Percentiles rank a stretch among this genome's conserved stretches.
Evolutionary conservation across 2,888 invertebrate genomes (phyloP).

Genomic region (Hetaerina titia): DNA sequence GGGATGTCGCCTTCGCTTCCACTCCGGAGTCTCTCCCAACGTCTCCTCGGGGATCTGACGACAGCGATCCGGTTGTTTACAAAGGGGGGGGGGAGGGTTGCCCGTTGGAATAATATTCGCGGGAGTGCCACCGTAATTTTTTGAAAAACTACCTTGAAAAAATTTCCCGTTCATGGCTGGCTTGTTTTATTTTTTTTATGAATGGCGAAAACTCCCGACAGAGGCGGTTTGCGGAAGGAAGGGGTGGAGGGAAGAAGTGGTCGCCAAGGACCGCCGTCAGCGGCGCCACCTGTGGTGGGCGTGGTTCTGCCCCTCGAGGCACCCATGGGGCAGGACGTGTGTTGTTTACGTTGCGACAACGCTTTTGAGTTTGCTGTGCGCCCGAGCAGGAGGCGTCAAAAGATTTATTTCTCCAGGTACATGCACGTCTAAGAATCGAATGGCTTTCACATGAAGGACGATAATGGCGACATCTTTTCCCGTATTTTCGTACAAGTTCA

Average conservation of each 20-base stretch:
- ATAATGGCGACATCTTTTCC: too few species aligned
- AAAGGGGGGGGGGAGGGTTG: neutral
- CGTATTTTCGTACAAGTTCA: too few species aligned
- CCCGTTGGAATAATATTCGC: neutral
- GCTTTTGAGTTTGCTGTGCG: too few species aligned
- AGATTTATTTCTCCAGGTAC: too few species aligned
- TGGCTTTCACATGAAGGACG: too few species aligned
- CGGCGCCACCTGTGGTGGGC: neutral
- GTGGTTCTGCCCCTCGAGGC: too few species aligned
- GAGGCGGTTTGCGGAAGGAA: neutral
- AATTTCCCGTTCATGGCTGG: neutral
- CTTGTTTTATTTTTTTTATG: neutral
- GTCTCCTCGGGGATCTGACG: neutral
- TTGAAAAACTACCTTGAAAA: neutral
- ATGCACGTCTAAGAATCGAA: too few species aligned
- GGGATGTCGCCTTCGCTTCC: neutral
- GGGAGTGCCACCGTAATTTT: neutral
- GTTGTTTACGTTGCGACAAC: too few species aligned
- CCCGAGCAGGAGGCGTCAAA: too few species aligned
- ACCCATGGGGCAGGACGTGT: too few species aligned
- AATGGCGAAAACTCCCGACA: neutral
- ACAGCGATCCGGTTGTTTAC: neutral
- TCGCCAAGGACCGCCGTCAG: neutral
- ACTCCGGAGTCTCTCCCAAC: neutral
- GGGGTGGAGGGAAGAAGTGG: neutral